Evolutionary conservation across 1,140 invertebrate genomes (phyloP), one percentile per base, ranked within the genome.

Genomic region (Chlorops oryzae): DNA sequence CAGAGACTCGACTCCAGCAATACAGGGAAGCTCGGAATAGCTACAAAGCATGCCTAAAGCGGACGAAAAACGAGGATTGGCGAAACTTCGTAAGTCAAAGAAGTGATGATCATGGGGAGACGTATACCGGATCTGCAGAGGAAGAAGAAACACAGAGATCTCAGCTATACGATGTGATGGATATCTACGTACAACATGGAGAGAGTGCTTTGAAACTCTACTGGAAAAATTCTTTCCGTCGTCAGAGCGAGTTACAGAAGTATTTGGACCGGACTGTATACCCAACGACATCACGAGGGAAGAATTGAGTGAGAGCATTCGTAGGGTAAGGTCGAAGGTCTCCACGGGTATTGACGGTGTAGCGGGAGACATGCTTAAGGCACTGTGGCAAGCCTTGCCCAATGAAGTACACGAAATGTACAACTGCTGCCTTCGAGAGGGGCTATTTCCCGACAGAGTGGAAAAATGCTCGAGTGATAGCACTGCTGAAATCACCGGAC

Each of bases 391-490:
- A 28, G 47, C 12, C 5, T 35, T 42, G 20, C 47, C 47, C 6
- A 21, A 42, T 3, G 15, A 42, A 10, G 4, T 50, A 18, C 20
- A 12, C 18, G 13, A 24, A 3, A 9, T 48, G 3, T 40, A 22
- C 40, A 37, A 3, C 2, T 39, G 18, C 7, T 48, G 47, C 22
- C 15, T 48, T 2, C 10, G 6, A 5, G n/a, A 38, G 22, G 24
- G 24, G 2, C n/a, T 40, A 40, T n/a, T 48, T 48, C 23, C 47
- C 27, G 5, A 37, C 37, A 2, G 18, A 4, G 1, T 62, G 56
- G 62, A 64, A 62, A 20, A 17, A 9, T 15, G 62, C 53, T 4
- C 39, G 57, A 4, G 58, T 61, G 1, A 28, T 59, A 4, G 53
- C 59, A 2, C 54, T 66, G 18, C 56, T 58, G 3, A 66, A 66